Evolutionary conservation across 2,113 vertebrate species (phyloP), one percentile per base, ranked within the genome.

Genomic region (Noctilio leporinus): DNA sequence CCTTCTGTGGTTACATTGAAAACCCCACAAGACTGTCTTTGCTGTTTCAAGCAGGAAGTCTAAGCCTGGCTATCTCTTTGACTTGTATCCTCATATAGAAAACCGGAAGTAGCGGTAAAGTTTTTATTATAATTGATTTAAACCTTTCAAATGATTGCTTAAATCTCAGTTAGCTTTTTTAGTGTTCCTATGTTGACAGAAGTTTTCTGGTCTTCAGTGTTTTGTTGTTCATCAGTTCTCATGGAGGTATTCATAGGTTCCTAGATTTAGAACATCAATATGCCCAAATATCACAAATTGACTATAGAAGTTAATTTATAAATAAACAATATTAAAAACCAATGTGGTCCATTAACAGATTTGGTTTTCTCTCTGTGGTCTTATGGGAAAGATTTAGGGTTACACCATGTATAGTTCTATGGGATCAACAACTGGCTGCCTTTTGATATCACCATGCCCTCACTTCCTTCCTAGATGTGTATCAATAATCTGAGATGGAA

Each of bases 371-470:
- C 43, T 65, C 2, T 84, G 65, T 33, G 33, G 28, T 3, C 10
- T 35, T 30, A 45, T 6, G 33, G 24, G 3, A 53, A 53, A 35
- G 26, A 17, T 35, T n/a, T 51, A 67, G 17, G 17, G 38, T 72
- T 64, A 5, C 2, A 33, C 26, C 33, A 53, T 47, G 3, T 55
- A 28, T 12, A 19, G 0, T 10, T 16, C 4, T 35, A 1, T 10
- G n/a, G 35, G 4, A 62, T 33, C 9, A 17, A 4, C 4, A 49
- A 6, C 12, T 53, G 11, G 5, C 22, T 62, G 14, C 15, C 4
- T 2, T 65, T n/a, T 82, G 43, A 47, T n/a, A n/a, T 70, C 9
- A 7, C n/a, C 1, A 5, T 17, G 5, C 20, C 38, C 16, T 28
- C 9, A 28, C 5, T 2, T 49, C 2, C 4, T 70, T 24, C 0